Percentiles rank a stretch among this genome's conserved stretches.
Evolutionary conservation across 2,797 vertebrate genomes (phyloP).

Genomic region (Pangasius macronema): DNA sequence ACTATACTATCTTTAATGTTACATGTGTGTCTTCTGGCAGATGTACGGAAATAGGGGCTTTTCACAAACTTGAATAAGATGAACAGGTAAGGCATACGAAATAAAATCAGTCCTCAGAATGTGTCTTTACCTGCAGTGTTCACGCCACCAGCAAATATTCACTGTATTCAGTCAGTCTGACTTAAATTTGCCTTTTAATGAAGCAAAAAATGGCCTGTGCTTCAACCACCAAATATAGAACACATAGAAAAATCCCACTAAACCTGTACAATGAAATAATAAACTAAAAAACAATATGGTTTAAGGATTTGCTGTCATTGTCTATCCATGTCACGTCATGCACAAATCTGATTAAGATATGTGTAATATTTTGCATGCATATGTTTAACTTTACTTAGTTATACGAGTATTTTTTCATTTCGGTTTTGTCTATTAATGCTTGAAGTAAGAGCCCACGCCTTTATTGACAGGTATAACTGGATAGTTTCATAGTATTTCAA

Average conservation of each 20-base stretch:
- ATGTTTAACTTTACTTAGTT: not conserved
- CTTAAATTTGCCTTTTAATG: not conserved
- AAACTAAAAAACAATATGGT: not conserved
- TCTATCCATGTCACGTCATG: not conserved
- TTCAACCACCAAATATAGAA: not conserved
- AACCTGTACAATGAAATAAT: not conserved
- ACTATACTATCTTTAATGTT: slow-evolving; percentile 12
- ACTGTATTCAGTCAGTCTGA: not conserved
- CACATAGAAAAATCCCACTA: not conserved
- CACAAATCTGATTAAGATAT: no score
- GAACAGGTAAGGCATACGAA: not conserved
- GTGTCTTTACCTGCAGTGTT: not conserved
- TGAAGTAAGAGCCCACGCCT: not conserved
- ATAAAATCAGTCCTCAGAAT: not conserved
- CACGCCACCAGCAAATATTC: not conserved
- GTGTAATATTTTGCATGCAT: not conserved
- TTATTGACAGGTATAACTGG: not conserved
- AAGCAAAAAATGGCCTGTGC: not conserved
- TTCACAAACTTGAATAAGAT: not conserved
- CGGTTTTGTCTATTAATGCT: not conserved
- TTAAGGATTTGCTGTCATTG: not conserved
- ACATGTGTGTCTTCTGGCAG: slow-evolving; percentile 20
- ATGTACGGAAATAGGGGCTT: slow-evolving; percentile 15
- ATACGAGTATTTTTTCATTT: not conserved
- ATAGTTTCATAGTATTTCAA: not conserved